Conservation (phyloP, 53 echinoderm and acorn worm genomes). For the Actinopyga echinites region DNA sequence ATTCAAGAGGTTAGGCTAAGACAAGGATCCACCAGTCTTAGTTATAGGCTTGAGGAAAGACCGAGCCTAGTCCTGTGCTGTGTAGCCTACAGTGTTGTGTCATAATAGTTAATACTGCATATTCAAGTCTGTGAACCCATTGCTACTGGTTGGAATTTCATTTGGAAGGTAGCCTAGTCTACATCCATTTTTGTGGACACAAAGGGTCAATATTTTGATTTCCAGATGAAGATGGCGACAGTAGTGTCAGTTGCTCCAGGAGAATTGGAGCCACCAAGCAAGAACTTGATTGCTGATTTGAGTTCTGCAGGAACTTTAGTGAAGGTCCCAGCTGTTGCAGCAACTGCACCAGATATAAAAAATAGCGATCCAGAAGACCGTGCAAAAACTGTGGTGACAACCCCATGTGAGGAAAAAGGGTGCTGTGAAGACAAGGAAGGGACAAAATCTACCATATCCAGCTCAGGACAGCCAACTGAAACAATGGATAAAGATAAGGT, state of each 20-base stretch:
- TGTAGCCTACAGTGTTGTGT: no score
- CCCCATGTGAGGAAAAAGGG: neutral
- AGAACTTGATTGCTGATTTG: neutral
- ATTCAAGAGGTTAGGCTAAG: no score
- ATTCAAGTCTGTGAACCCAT: no score
- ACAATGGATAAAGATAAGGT: constrained; percentile 20
- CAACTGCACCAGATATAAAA: neutral
- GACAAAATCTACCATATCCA: no score
- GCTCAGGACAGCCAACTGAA: neutral
- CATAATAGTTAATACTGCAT: no score
- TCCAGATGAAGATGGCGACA: constrained; percentile 31
- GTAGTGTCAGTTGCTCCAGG: constrained; percentile 25
- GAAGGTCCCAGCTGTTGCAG: constrained; percentile 23
- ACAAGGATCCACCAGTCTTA: no score
- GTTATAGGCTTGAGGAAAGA: no score
- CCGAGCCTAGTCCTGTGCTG: no score
- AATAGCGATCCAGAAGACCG: neutral
- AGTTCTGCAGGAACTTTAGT: constrained; percentile 14
- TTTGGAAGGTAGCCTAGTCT: no score
- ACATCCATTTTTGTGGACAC: no score
- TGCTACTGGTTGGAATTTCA: no score
- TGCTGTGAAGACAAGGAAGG: constrained; percentile 1
- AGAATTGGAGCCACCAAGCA: constrained; percentile 15
- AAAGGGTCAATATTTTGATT: no score
- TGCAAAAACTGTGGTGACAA: neutral